These are phyloP conservation scores for Pica pica DNA, from an alignment of 2,113 vertebrate genomes.

Conservation along the genomic window DNA sequence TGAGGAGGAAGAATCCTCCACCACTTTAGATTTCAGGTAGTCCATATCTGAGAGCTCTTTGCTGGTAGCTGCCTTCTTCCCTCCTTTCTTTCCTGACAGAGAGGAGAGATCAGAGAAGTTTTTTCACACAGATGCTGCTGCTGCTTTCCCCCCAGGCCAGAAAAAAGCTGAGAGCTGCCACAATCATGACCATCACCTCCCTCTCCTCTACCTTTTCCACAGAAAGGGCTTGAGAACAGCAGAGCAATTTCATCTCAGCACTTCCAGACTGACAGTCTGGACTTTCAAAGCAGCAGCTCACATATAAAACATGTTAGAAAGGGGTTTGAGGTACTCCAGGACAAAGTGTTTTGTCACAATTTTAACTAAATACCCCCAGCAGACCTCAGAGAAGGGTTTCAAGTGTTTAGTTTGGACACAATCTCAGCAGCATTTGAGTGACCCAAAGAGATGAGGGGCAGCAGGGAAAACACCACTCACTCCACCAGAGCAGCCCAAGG, in stretches of 20 bases:
- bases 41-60: slow-evolving; percentile 90
- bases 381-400: not conserved
- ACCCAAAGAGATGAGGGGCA: not conserved
- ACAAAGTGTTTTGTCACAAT: not conserved
- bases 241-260: not conserved
- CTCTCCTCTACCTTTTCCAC: not conserved
- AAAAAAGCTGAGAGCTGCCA: not conserved
- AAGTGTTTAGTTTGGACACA: not conserved
- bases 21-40: slow-evolving; percentile 90
- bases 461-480: not conserved
- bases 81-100: slow-evolving; percentile 10
- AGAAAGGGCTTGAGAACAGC: not conserved
- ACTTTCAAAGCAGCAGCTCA: not conserved
- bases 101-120: not conserved
- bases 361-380: not conserved
- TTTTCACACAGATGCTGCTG: not conserved
- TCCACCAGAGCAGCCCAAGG: not conserved
- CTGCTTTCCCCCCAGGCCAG: not conserved
- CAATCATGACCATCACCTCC: not conserved
- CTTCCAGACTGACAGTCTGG: not conserved
- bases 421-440: not conserved
- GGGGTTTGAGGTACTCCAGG: not conserved
- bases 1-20: slow-evolving; percentile 43
- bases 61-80: slow-evolving; percentile 47
- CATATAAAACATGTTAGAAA: rapidly evolving